phyloP scores from a whole-genome alignment of 2,888 invertebrate genomes.

The Melangyna quadrimaculata region DNA sequence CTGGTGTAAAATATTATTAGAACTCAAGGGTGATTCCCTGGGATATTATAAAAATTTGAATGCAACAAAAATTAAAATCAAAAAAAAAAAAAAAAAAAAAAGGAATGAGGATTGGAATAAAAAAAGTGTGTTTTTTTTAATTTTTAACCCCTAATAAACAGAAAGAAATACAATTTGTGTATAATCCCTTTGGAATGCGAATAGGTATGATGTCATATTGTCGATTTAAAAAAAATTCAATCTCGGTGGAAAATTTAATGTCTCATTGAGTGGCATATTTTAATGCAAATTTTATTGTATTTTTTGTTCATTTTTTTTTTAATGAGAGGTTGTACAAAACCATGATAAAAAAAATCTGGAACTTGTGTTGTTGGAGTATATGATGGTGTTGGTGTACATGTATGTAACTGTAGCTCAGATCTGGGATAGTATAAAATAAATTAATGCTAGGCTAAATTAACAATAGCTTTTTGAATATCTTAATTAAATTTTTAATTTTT shows the following conservation, averaged over 20 bases:
- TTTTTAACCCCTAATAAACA: background rate
- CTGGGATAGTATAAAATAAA: no score
- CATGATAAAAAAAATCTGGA: no score
- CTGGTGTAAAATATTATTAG: conserved; percentile 43
- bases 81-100: conserved; percentile 3
- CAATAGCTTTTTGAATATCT: no score
- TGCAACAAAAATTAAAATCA: conserved; percentile 8
- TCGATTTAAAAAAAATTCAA: background rate
- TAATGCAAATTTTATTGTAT: background rate
- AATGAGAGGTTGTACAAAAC: background rate
- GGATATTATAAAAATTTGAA: conserved; percentile 27
- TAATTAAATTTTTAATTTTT: no score
- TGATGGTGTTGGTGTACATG: no score
- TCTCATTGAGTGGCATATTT: background rate
- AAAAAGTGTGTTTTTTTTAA: background rate
- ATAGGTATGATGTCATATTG: background rate
- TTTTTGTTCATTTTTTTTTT: background rate
- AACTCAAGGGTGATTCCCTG: conserved; percentile 50
- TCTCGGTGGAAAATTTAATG: background rate
- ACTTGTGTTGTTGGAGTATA: no score
- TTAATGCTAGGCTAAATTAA: no score
- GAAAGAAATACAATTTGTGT: background rate
- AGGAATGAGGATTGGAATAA: background rate
- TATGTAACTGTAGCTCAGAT: no score
- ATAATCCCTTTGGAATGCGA: background rate